Evolutionary conservation across 1,140 invertebrate genomes (phyloP), one percentile per base, ranked within the genome.

Genomic region (Drosophila suzukii): DNA sequence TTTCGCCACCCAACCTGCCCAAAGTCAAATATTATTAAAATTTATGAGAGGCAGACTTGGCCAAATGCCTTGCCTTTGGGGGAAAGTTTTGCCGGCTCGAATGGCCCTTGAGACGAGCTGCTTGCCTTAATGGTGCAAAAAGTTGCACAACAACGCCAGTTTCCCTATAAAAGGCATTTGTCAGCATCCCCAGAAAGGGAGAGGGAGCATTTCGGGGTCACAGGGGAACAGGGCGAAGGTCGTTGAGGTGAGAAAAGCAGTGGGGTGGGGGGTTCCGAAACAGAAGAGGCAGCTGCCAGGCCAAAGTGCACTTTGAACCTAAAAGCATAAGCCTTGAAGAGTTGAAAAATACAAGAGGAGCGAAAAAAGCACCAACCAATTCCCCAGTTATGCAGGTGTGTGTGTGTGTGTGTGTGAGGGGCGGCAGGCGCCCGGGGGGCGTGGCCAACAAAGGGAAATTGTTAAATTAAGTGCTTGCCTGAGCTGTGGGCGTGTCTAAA

Each of bases 281-380:
- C 62, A 55, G 49, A 70, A 43, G 65, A 68, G 67, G 47, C 66
- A 85, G 74, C 81, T 86, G 81, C 74, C 61, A 75, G 67, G 63
- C 78, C 73, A 76, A 75, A 85, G 81, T 85, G 82, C 82, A 85
- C 81, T 85, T 78, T 81, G 68, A 81, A 85, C 82, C 81, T 81
- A 78, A 84, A 86, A 86, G 81, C 82, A 81, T 84, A 86, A 86
- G 81, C 82, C 62, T 68, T 63, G 38, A 83, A 78, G 63, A 66
- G 55, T 36, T 34, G 38, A 17, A 63, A 63, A 63, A 54, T 54
- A 38, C 34, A n/a, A 34, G 12, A 12, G 34, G 41, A 27, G n/a
- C 43, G 6, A 46, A 68, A 43, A 39, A 49, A 56, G 43, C 4
- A 47, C 5, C 15, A 39, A 63, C 60, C 60, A 63, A 63, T 63